Base-by-base conservation (phyloP, 2,888 invertebrate genomes). In the Drosophila testacea region DNA sequence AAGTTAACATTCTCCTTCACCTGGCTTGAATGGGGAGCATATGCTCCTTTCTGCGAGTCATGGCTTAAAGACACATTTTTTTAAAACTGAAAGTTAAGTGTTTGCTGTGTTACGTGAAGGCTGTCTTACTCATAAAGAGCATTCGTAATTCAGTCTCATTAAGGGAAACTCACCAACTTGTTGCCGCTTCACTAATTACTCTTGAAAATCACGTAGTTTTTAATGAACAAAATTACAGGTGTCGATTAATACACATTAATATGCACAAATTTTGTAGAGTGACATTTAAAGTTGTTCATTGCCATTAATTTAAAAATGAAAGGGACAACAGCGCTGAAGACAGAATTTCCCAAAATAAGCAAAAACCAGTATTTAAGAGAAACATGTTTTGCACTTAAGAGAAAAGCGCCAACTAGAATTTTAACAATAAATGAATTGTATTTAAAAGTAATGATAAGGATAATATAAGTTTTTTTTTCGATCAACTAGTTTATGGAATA, bases 341-440 rank as follows among this genome's bases (percentile, higher is more conserved):
- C 1, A 5, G 41, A 51, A 64, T 65, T 70, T 74, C 75, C 75
- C 6, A 1, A 13, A 28, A 10, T 44, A 44, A 44, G 11, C 2
- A 7, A 62, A 73, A 75, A 42, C 76, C 76, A 65, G 64, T 77
- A 79, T 77, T 77, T 77, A 74, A 77, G 76, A 77, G 78, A 62
- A 11, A 9, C 1, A 6, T 16, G 5, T 10, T n/a, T 7, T 11
- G 2, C 22, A 16, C 4, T 28, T 64, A 69, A 56, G 52, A 55
- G 42, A n/a, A 28, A 30, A 5, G 10, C 7, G 22, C 6, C 30
- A 30, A 30, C 2, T 13, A 4, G 4, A 11, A 36, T 13, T 42
- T 28, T 22, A 32, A 32, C 32, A 32, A 1, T 6, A 32, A 32
- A 32, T 22, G 22, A 22, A 22, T 22, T 22, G 22, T 22, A 22